Conservation (phyloP, 35 echinoderm and acorn worm genomes). For the Patiria miniata region DNA sequence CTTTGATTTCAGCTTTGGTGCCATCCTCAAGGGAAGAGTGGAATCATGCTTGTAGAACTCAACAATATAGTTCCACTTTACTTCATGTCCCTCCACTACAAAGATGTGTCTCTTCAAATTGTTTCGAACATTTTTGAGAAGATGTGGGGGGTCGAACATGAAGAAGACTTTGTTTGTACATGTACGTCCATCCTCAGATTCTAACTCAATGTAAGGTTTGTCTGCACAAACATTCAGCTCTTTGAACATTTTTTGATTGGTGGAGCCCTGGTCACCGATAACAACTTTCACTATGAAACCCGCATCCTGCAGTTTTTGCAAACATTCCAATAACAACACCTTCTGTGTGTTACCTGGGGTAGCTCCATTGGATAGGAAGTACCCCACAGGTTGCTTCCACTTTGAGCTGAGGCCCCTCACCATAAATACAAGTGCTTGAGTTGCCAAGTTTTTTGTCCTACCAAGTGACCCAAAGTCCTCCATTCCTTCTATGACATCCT, state of each 20-base stretch:
- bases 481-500: conserved; percentile 33
- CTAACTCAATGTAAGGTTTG: neutral
- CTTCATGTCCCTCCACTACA: neutral
- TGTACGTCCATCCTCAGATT: neutral
- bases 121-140: neutral
- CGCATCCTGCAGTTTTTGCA: neutral
- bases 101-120: conserved; percentile 10
- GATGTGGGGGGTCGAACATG: conserved; percentile 48
- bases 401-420: conserved; percentile 14
- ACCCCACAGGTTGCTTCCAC: conserved; percentile 47
- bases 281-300: conserved; percentile 34
- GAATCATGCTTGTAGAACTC: conserved; percentile 42
- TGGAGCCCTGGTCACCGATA: conserved; percentile 40
- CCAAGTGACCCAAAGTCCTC: conserved; percentile 5
- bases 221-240: neutral
- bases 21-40: conserved; percentile 23
- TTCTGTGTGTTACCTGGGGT: conserved; percentile 4
- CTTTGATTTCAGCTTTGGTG: conserved; percentile 31
- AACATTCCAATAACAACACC: conserved; percentile 17
- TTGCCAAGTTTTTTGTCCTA: conserved; percentile 19
- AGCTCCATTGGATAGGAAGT: conserved; percentile 36
- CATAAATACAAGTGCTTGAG: conserved; percentile 36
- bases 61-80: conserved; percentile 30
- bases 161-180: conserved; percentile 24
- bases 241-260: conserved; percentile 31